Evolutionary conservation across 2,797 vertebrate species (phyloP).

Genomic region (Crocodylus rhombifer): DNA sequence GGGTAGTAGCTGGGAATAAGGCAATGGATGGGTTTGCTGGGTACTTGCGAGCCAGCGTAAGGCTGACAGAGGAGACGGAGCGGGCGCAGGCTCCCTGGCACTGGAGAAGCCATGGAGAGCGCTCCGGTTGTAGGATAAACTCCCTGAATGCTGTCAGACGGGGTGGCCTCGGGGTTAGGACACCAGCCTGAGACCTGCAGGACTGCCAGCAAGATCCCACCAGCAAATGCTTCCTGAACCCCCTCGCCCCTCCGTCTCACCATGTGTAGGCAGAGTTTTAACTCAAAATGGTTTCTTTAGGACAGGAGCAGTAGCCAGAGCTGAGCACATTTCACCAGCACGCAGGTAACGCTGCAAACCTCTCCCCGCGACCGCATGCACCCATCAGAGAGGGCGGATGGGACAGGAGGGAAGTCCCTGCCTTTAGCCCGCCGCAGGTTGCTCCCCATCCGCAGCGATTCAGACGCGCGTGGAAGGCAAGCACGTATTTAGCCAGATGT

Average conservation of each 20-base stretch:
- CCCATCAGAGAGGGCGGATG: too few species aligned
- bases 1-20: too few species aligned
- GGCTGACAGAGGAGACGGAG: background rate
- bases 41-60: background rate
- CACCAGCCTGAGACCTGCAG: background rate
- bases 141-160: background rate
- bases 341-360: background rate
- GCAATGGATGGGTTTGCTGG: too few species aligned
- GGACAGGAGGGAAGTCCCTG: too few species aligned
- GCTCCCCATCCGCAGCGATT: background rate
- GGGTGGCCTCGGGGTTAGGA: background rate
- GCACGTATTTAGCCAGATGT: slow-evolving; percentile 24
- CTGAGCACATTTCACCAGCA: background rate
- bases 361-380: background rate
- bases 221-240: background rate
- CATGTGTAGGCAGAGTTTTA: background rate
- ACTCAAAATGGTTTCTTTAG: background rate
- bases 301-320: background rate
- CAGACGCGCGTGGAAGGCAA: background rate
- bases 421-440: background rate
- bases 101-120: background rate
- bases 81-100: background rate
- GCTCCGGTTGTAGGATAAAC: background rate
- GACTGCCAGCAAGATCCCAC: background rate
- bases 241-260: background rate